These are phyloP conservation scores for Xerus inauris DNA, from an alignment of 2,113 vertebrate genomes.

Conservation along the genomic window DNA sequence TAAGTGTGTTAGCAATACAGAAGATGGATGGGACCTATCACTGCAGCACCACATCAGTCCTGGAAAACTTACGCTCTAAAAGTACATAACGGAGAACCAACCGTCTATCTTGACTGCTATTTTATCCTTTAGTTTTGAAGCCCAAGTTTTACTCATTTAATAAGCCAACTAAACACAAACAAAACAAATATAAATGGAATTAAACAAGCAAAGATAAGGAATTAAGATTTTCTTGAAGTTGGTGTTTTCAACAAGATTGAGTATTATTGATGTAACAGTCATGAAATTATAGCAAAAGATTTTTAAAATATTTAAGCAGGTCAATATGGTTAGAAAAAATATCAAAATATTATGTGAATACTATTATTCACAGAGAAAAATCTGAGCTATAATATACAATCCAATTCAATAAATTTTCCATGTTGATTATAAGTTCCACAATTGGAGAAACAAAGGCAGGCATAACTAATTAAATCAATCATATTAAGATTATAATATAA, in stretches of 20 bases:
- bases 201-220: not conserved
- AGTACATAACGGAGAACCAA: not conserved
- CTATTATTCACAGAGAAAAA: too few species aligned
- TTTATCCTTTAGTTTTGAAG: not conserved
- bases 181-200: not conserved
- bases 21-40: not conserved
- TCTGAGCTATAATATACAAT: not conserved
- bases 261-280: not conserved
- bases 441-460: not conserved
- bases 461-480: not conserved
- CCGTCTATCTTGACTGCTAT: not conserved
- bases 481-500: too few species aligned
- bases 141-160: not conserved
- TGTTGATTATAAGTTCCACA: not conserved
- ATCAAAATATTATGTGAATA: not conserved
- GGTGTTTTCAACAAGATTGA: not conserved
- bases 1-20: not conserved
- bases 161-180: not conserved
- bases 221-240: not conserved
- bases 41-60: not conserved
- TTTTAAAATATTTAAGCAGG: not conserved
- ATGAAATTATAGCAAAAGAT: not conserved
- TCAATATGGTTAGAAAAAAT: not conserved
- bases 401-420: not conserved
- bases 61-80: not conserved